phyloP scores from a whole-genome alignment of 2,888 invertebrate species.

The Desoria tigrina region DNA sequence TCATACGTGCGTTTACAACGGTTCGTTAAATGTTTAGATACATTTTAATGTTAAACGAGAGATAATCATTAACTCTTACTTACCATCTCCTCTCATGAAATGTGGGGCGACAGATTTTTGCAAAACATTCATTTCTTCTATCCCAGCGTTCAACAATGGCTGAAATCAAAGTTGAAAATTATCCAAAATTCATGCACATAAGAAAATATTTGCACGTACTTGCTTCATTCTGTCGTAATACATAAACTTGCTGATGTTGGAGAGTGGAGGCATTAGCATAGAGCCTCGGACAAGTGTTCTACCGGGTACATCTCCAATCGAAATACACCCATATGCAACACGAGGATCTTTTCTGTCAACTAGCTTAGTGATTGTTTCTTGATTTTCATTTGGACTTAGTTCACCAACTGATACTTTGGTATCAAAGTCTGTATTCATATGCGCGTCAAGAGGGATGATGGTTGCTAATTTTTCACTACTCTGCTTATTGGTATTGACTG shows the following conservation, averaged over 20 bases:
- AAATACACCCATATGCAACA: slow-evolving; percentile 13
- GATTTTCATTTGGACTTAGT: no score
- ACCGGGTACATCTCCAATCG: slow-evolving; percentile 23
- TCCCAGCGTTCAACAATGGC: slow-evolving; percentile 2
- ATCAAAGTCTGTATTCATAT: no score
- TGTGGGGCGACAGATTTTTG: slow-evolving; percentile 29
- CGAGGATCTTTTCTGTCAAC: not conserved
- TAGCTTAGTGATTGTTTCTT: not conserved
- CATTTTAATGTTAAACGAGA: no score
- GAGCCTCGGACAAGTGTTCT: slow-evolving; percentile 19
- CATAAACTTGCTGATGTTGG: slow-evolving; percentile 12
- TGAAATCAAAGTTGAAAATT: not conserved
- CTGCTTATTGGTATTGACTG: no score
- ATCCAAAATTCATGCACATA: not conserved
- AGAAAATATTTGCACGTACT: slow-evolving; percentile 16
- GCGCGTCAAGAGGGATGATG: no score
- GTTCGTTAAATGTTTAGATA: no score
- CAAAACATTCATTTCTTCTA: slow-evolving; percentile 23
- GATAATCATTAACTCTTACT: no score
- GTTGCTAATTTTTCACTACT: no score
- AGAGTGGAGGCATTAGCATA: slow-evolving; percentile 18
- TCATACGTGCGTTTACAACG: no score
- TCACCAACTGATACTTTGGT: no score
- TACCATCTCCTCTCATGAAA: slow-evolving; percentile 23
- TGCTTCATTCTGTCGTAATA: slow-evolving; percentile 14